A percentile compares a stretch with the other conserved stretches of the same genome.
These are phyloP conservation scores for Oriolus oriolus DNA, from an alignment of 2,113 vertebrate species.

Conservation along the genomic window DNA sequence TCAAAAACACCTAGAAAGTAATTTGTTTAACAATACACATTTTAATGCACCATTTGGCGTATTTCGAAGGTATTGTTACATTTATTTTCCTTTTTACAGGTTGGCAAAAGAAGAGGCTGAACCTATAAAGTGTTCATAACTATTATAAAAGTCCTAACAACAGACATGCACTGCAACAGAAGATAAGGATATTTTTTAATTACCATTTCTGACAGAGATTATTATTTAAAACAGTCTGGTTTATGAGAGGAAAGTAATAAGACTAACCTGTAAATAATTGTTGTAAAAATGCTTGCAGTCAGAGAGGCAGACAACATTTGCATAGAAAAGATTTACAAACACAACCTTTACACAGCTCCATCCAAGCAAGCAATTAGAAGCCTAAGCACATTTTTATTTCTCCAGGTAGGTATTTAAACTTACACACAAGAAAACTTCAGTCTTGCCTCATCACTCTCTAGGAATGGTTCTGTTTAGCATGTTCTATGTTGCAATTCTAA, in stretches of 20 bases:
- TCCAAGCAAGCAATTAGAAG: conserved; percentile 65
- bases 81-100: conserved; percentile 52
- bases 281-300: conserved; percentile 68
- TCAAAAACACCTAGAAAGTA: background rate
- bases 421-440: conserved; percentile 17
- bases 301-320: conserved; percentile 54
- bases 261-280: conserved; percentile 68
- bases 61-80: background rate
- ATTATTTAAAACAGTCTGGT: conserved; percentile 66
- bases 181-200: conserved; percentile 73
- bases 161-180: conserved; percentile 45
- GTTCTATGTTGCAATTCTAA: conserved; percentile 22
- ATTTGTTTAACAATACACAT: conserved; percentile 44
- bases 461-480: conserved; percentile 41
- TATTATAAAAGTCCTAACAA: conserved; percentile 50
- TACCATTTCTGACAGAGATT: conserved; percentile 66
- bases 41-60: background rate
- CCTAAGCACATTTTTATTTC: conserved; percentile 52
- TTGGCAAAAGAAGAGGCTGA: conserved; percentile 41
- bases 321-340: conserved; percentile 51
- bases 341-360: conserved; percentile 42
- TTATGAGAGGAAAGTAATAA: conserved; percentile 63
- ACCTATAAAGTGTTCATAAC: conserved; percentile 61
- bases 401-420: conserved; percentile 43
- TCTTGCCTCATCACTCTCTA: conserved; percentile 51